Conservation (phyloP, 2,797 vertebrate species). For the Tinamus major region DNA sequence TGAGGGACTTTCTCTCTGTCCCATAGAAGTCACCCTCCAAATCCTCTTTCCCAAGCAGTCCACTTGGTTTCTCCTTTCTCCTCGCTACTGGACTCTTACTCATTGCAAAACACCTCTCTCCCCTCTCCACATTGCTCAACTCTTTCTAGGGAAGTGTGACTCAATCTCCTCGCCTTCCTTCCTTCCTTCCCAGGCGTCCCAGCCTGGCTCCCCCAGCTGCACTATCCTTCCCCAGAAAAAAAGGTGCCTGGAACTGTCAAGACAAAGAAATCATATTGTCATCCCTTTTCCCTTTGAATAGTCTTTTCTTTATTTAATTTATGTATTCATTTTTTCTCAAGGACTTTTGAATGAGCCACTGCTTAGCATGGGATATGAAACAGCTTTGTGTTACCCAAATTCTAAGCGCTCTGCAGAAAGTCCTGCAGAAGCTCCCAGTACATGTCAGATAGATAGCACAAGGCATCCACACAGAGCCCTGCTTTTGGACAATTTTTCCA, state of each 20-base stretch:
- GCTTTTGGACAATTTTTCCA: neutral
- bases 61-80: slow-evolving; percentile 29
- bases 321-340: neutral
- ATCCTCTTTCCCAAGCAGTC: slow-evolving; percentile 31
- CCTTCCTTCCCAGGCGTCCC: neutral
- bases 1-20: slow-evolving; percentile 16
- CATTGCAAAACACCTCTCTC: neutral
- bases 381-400: neutral
- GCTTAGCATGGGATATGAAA: neutral
- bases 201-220: neutral
- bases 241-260: neutral
- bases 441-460: neutral
- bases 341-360: neutral
- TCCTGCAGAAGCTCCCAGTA: neutral
- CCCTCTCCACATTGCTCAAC: neutral
- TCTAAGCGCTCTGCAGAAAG: slow-evolving; percentile 6
- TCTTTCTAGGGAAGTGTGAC: neutral
- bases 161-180: neutral
- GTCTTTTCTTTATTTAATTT: too few relatives aligned
- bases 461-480: neutral
- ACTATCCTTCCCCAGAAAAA: neutral
- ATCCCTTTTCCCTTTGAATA: neutral
- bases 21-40: slow-evolving; percentile 29
- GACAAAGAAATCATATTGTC: neutral
- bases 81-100: neutral